Evolutionary conservation across 2,113 vertebrate species (phyloP).

Genomic region (Coracopsis vasa): DNA sequence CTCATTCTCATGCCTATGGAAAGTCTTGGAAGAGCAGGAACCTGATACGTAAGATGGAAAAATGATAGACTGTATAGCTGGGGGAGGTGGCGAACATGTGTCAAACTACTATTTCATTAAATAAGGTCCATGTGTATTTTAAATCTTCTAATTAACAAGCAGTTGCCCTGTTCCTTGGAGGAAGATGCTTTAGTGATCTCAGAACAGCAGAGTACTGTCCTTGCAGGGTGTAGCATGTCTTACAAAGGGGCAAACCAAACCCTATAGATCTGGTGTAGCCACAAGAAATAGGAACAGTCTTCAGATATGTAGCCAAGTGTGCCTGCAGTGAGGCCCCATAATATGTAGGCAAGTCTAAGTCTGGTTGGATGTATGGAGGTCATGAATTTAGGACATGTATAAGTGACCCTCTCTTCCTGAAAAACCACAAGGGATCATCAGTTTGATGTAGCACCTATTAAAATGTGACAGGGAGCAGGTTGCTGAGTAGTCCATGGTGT

Average conservation of each 20-base stretch:
- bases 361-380: background rate
- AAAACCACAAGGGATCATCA: background rate
- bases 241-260: background rate
- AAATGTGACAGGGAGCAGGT: background rate
- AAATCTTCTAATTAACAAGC: background rate
- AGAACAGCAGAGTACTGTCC: background rate
- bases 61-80: background rate
- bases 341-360: background rate
- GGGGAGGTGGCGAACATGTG: rapidly evolving
- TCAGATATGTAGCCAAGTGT: background rate
- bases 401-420: background rate
- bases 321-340: background rate
- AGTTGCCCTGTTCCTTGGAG: rapidly evolving
- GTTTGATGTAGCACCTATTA: background rate
- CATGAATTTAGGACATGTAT: background rate
- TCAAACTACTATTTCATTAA: background rate
- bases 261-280: background rate
- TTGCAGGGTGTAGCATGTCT: rapidly evolving
- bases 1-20: rapidly evolving
- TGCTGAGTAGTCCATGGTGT: background rate
- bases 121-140: background rate
- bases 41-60: background rate
- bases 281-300: background rate
- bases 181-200: background rate
- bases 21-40: background rate